Evolutionary conservation across 2,888 invertebrate species (phyloP).

Genomic region (Terebella lapidaria): DNA sequence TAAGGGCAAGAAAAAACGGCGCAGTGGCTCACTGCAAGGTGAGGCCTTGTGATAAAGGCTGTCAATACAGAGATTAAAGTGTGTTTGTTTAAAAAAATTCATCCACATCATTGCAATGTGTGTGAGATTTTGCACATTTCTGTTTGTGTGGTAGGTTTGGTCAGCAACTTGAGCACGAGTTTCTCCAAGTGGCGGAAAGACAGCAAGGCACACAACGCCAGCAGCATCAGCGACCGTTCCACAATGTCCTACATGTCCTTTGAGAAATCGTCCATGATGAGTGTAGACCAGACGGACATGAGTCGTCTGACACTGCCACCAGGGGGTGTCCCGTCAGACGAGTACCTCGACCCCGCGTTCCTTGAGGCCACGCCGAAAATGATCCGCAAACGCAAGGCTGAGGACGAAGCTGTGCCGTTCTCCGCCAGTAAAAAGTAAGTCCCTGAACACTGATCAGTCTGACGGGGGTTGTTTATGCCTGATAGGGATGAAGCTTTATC

Average conservation of each 20-base stretch:
- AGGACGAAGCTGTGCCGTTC: constrained; percentile 17
- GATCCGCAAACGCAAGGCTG: constrained; percentile 20
- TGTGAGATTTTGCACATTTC: too few species aligned
- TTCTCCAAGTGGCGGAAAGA: constrained; percentile 39
- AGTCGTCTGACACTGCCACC: neutral
- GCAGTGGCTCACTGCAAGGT: constrained; percentile 81
- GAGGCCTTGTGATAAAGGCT: neutral
- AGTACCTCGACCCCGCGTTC: neutral
- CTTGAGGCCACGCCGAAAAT: constrained; percentile 14
- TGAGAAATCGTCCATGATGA: constrained; percentile 18
- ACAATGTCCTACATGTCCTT: constrained; percentile 11
- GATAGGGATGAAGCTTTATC: too few species aligned
- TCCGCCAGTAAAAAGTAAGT: constrained; percentile 19
- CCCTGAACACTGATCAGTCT: neutral
- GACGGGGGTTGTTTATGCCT: too few species aligned
- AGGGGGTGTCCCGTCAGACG: neutral
- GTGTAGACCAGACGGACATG: constrained; percentile 20
- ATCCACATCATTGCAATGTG: too few species aligned
- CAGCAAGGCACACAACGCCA: constrained; percentile 15
- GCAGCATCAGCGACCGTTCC: constrained; percentile 18
- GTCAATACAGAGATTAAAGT: too few species aligned
- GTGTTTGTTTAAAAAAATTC: too few species aligned
- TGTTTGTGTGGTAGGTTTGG: constrained; percentile 32
- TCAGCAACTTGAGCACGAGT: constrained; percentile 43
- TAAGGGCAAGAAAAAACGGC: constrained; percentile 68